Conservation (phyloP, 2,113 vertebrate species). For the Epinephelus cyanopodus region DNA sequence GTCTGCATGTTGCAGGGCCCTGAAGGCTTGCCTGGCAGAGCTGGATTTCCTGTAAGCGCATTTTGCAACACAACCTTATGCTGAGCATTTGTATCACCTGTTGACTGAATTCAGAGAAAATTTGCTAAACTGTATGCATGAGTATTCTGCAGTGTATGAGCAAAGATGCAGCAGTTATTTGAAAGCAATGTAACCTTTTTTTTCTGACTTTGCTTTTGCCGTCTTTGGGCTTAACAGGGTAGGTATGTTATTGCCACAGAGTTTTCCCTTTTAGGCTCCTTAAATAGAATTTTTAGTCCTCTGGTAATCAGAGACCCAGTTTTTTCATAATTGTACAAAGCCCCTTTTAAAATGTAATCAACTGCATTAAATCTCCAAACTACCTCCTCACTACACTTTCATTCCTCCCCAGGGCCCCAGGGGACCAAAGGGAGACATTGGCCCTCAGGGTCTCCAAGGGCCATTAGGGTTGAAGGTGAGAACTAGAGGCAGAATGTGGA, state of each 20-base stretch:
- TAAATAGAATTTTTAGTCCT: background rate
- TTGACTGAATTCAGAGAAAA: background rate
- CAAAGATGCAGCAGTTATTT: background rate
- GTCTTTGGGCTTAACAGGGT: conserved; percentile 35
- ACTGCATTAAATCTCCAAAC: background rate
- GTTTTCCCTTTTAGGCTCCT: background rate
- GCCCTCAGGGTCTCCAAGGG: conserved; percentile 86
- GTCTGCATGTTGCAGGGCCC: conserved; percentile 86
- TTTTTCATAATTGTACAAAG: background rate
- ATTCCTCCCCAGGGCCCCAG: conserved; percentile 85
- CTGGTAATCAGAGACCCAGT: background rate
- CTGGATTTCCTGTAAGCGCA: conserved; percentile 93
- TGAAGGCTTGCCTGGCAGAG: conserved; percentile 89
- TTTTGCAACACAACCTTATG: background rate
- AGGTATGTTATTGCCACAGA: conserved; percentile 20
- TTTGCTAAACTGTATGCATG: background rate
- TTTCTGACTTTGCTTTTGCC: conserved; percentile 40
- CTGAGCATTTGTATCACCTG: conserved; percentile 2
- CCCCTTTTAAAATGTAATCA: background rate
- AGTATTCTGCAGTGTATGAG: background rate
- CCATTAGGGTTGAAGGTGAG: conserved; percentile 83
- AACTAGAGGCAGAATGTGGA: background rate
- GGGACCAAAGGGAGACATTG: conserved; percentile 92
- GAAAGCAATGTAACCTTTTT: conserved; percentile 7
- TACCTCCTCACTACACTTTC: background rate